Evolutionary conservation across 2,113 vertebrate genomes (phyloP).

Genomic region (Ophiodon elongatus): DNA sequence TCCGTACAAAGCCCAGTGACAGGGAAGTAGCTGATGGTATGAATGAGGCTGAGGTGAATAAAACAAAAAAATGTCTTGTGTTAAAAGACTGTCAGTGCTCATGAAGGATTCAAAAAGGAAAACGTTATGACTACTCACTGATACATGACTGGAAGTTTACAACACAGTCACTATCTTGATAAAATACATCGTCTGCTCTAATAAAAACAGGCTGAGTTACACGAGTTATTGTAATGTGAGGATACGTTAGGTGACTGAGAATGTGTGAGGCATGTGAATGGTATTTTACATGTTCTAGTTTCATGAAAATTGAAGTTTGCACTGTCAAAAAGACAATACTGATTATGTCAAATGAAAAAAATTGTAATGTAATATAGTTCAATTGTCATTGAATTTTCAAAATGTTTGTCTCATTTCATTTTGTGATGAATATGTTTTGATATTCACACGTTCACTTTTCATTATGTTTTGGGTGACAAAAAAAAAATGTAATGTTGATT

Average conservation of each 20-base stretch:
- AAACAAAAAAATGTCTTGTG: neutral
- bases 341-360: neutral
- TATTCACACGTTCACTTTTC: too few species aligned
- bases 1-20: neutral
- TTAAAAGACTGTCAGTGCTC: slow-evolving; percentile 9
- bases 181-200: slow-evolving; percentile 10
- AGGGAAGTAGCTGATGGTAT: slow-evolving; percentile 13
- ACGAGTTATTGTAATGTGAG: too few species aligned
- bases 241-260: neutral
- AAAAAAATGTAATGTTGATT: too few species aligned
- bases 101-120: neutral
- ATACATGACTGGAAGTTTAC: neutral
- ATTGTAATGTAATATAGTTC: too few species aligned
- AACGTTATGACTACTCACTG: neutral
- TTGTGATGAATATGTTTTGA: too few species aligned
- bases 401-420: too few species aligned
- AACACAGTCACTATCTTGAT: slow-evolving; percentile 24
- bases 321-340: too few species aligned
- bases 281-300: neutral
- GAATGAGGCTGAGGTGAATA: slow-evolving; percentile 1
- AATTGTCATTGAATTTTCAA: too few species aligned
- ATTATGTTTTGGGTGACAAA: too few species aligned
- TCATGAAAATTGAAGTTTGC: neutral
- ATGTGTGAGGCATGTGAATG: too few species aligned
- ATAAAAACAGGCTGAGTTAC: neutral